These are phyloP conservation scores for Acrocephalus arundinaceus DNA, from an alignment of 2,113 vertebrate species.

Conservation along the genomic window DNA sequence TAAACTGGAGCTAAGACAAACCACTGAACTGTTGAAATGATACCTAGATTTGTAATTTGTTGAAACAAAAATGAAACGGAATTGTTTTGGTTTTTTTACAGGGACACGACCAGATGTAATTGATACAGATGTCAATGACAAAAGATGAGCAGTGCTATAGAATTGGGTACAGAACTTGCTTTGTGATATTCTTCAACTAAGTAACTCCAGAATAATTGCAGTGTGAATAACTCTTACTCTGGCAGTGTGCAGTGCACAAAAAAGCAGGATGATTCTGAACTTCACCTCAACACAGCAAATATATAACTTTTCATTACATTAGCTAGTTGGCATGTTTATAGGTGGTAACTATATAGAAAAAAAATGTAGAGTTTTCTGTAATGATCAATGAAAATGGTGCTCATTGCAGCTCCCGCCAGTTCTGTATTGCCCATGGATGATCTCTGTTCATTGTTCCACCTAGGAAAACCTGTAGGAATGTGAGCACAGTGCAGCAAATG, in stretches of 20 bases:
- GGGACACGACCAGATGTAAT: background rate
- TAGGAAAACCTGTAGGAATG: background rate
- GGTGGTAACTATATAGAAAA: background rate
- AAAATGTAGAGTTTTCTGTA: background rate
- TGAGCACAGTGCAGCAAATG: background rate
- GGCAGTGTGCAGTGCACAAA: background rate
- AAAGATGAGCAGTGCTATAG: background rate
- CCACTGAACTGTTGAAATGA: background rate
- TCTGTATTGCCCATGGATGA: background rate
- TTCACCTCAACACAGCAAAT: background rate
- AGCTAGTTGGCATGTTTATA: background rate
- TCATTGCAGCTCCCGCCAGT: background rate
- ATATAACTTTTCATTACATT: background rate
- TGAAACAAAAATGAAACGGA: background rate
- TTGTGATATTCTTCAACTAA: background rate
- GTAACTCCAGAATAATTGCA: background rate
- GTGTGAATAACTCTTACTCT: background rate
- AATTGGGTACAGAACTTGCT: background rate
- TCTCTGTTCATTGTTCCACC: background rate
- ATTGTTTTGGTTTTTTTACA: background rate
- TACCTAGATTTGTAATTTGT: background rate
- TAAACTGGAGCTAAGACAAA: background rate
- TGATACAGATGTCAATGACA: background rate
- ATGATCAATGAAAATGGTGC: background rate
- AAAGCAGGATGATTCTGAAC: background rate